Conservation (phyloP, 2,888 invertebrate species). For the Idaea aversata region DNA sequence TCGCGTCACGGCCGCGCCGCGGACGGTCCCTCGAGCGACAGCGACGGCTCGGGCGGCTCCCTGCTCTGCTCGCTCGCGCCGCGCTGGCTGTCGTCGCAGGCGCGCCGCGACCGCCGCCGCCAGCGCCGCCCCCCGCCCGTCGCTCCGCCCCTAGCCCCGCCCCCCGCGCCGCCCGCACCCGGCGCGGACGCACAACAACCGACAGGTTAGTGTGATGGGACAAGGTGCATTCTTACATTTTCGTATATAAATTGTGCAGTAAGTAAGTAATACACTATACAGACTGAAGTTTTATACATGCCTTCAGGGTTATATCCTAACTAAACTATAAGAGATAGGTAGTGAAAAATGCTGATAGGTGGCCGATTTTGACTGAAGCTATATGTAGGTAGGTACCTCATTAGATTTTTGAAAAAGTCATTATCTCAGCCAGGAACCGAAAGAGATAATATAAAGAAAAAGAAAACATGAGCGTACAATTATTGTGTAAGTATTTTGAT, state of each 20-base stretch:
- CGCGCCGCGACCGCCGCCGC: constrained; percentile 31
- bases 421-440: too few relatives aligned
- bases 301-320: not conserved
- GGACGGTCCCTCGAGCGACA: constrained; percentile 43
- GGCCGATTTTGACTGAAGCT: too few relatives aligned
- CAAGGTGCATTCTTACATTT: too few relatives aligned
- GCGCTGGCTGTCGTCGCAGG: constrained; percentile 56
- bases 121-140: constrained; percentile 32
- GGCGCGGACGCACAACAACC: constrained; percentile 2
- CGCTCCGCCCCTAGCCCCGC: constrained; percentile 28
- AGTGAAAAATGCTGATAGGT: not conserved
- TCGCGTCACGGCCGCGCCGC: constrained; percentile 7
- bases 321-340: not conserved
- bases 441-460: too few relatives aligned
- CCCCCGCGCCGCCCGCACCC: constrained; percentile 9
- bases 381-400: too few relatives aligned
- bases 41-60: constrained; percentile 58
- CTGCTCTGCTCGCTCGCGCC: constrained; percentile 63
- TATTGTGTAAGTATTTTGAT: too few relatives aligned
- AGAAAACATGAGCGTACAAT: too few relatives aligned
- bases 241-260: too few relatives aligned
- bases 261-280: not conserved
- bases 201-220: too few relatives aligned
- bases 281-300: not conserved
- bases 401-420: too few relatives aligned